These are phyloP conservation scores for Brachymystax lenok DNA, from an alignment of 2,797 vertebrate species.

Conservation along the genomic window DNA sequence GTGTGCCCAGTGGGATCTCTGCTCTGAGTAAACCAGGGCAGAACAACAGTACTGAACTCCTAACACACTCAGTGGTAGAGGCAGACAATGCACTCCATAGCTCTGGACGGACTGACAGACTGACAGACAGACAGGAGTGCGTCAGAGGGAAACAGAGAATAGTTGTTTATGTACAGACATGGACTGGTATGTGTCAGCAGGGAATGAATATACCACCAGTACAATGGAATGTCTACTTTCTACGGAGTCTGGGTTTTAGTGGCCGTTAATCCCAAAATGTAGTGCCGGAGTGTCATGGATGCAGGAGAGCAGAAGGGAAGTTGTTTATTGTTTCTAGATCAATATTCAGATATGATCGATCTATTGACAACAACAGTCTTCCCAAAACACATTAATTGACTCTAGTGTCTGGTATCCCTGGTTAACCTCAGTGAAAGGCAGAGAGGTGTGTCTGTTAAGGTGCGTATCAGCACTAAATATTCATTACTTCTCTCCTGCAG, in stretches of 20 bases:
- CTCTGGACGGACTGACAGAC: not conserved
- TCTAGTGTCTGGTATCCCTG: not conserved
- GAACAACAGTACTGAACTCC: too few relatives aligned
- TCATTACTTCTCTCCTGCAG: conserved; percentile 65
- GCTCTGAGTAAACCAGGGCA: not conserved
- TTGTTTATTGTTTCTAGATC: not conserved
- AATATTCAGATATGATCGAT: not conserved
- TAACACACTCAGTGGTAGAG: too few relatives aligned
- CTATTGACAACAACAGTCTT: not conserved
- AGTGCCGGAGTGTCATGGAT: not conserved
- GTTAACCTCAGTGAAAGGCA: not conserved
- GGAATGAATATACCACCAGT: conserved; percentile 21
- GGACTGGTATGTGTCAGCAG: conserved; percentile 41
- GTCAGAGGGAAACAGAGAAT: conserved; percentile 52
- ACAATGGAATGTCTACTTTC: not conserved
- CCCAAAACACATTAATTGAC: not conserved
- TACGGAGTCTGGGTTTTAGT: not conserved
- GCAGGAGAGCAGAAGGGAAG: not conserved
- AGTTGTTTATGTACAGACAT: conserved; percentile 68
- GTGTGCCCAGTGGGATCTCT: not conserved
- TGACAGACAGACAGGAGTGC: conserved; percentile 34
- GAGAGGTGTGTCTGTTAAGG: not conserved
- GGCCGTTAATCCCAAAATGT: not conserved
- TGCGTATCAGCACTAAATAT: not conserved
- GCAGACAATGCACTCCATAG: not conserved